These are phyloP conservation scores for Pyrgus malvae DNA, from an alignment of 2,888 invertebrate genomes.

Conservation along the genomic window DNA sequence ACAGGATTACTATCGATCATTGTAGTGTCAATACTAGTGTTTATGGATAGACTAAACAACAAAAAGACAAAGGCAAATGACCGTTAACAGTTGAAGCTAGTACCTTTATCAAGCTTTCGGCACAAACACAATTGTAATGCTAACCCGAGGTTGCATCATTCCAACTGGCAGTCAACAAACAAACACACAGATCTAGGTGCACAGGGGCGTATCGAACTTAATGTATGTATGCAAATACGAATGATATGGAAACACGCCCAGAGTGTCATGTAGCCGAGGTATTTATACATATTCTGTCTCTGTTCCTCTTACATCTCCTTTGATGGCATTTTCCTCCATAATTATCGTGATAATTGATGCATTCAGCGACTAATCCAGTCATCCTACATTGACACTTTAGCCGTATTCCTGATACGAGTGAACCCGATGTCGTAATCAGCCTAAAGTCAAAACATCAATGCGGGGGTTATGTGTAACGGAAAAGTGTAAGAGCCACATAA, in stretches of 20 bases:
- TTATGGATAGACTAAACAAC: too few species aligned
- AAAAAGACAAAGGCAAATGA: too few species aligned
- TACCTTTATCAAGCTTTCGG: not conserved
- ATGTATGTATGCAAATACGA: conserved; percentile 12
- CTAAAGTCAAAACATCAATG: too few species aligned
- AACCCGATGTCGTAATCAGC: too few species aligned
- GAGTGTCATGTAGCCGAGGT: not conserved
- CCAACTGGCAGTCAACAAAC: not conserved
- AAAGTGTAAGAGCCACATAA: too few species aligned
- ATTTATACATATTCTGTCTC: not conserved
- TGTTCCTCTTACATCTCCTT: not conserved
- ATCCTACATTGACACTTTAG: too few species aligned
- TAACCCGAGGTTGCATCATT: not conserved
- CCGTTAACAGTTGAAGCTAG: not conserved
- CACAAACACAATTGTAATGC: not conserved
- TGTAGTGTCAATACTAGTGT: too few species aligned
- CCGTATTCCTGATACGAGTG: too few species aligned
- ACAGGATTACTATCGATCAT: not conserved
- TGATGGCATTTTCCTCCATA: not conserved
- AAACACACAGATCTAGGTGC: not conserved
- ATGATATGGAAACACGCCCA: not conserved
- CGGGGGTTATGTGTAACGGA: too few species aligned
- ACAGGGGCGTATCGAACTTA: conserved; percentile 8
- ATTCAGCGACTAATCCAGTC: too few species aligned
- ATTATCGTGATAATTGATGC: too few species aligned